Evolutionary conservation across 2,888 invertebrate species (phyloP).

Genomic region (Stenichneumon culpator): DNA sequence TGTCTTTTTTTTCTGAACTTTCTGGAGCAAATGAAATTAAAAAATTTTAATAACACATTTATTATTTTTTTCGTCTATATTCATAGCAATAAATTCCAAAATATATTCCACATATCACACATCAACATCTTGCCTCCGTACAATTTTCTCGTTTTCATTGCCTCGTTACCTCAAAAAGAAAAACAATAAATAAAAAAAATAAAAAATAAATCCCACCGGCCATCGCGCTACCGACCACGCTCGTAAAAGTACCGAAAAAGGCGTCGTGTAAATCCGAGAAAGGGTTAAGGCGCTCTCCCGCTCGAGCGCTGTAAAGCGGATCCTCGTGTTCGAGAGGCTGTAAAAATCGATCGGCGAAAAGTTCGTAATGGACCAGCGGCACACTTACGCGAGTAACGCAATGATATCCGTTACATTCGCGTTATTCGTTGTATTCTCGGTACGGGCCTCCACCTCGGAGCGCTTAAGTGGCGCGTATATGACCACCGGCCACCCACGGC

Average conservation of each 20-base stretch:
- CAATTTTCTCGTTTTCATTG: not conserved
- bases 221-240: not conserved
- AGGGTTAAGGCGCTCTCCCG: not conserved
- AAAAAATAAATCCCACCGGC: not conserved
- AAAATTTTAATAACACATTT: no score
- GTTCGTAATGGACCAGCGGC: slow-evolving; percentile 50
- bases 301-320: slow-evolving; percentile 10
- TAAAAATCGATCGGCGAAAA: slow-evolving; percentile 64
- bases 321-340: slow-evolving; percentile 1
- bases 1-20: no score
- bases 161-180: not conserved
- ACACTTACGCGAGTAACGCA: slow-evolving; percentile 47
- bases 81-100: not conserved
- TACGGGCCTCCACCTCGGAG: slow-evolving; percentile 48
- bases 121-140: not conserved
- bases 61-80: no score
- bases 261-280: slow-evolving; percentile 15
- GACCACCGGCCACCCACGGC: slow-evolving; percentile 83
- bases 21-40: no score
- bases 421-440: slow-evolving; percentile 54
- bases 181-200: not conserved
- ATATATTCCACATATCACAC: not conserved
- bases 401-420: slow-evolving; percentile 61
- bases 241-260: slow-evolving; percentile 8
- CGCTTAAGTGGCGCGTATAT: slow-evolving; percentile 67